Percentiles rank a stretch among this genome's conserved stretches.
Conservation (phyloP, 2,797 vertebrate genomes). For the Aulostomus chinensis region DNA sequence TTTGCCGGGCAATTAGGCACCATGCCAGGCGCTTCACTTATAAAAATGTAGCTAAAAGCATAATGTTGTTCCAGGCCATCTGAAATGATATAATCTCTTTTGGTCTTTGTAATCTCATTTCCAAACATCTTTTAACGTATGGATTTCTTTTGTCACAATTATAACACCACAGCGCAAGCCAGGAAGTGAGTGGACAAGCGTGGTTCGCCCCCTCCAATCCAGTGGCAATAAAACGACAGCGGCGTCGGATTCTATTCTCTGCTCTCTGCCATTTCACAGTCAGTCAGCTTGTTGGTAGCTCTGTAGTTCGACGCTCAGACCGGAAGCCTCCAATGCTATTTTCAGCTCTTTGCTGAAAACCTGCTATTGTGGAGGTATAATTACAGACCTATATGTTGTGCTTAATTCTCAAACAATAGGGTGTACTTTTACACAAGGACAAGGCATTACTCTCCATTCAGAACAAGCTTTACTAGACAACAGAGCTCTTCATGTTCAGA, state of each 20-base stretch:
- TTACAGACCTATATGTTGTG: slow-evolving; percentile 80
- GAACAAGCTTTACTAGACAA: slow-evolving; percentile 65
- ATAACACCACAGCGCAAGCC: slow-evolving; percentile 62
- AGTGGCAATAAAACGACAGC: slow-evolving; percentile 71
- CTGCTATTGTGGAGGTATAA: slow-evolving; percentile 82
- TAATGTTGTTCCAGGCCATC: slow-evolving; percentile 56
- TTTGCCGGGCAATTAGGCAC: slow-evolving; percentile 75
- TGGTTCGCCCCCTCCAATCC: slow-evolving; percentile 66
- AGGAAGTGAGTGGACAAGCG: slow-evolving; percentile 78
- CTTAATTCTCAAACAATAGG: slow-evolving; percentile 88
- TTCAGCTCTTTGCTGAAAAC: slow-evolving; percentile 78
- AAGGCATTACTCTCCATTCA: slow-evolving; percentile 77
- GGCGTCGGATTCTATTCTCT: slow-evolving; percentile 76
- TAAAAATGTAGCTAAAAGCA: slow-evolving; percentile 64
- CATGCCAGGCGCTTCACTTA: slow-evolving; percentile 67
- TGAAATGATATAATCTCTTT: slow-evolving; percentile 19
- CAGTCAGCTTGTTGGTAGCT: slow-evolving; percentile 71
- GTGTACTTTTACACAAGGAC: slow-evolving; percentile 80
- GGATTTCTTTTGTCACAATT: slow-evolving; percentile 49
- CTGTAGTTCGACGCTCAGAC: slow-evolving; percentile 75
- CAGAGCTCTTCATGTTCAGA: slow-evolving; percentile 58
- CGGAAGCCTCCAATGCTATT: slow-evolving; percentile 81
- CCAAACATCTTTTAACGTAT: slow-evolving; percentile 46
- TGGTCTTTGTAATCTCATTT: background rate
- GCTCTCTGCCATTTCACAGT: slow-evolving; percentile 75